Percentiles rank a stretch among this genome's conserved stretches.
phyloP scores from a whole-genome alignment of 2,888 invertebrate species.

The Taphrorychus bicolor region DNA sequence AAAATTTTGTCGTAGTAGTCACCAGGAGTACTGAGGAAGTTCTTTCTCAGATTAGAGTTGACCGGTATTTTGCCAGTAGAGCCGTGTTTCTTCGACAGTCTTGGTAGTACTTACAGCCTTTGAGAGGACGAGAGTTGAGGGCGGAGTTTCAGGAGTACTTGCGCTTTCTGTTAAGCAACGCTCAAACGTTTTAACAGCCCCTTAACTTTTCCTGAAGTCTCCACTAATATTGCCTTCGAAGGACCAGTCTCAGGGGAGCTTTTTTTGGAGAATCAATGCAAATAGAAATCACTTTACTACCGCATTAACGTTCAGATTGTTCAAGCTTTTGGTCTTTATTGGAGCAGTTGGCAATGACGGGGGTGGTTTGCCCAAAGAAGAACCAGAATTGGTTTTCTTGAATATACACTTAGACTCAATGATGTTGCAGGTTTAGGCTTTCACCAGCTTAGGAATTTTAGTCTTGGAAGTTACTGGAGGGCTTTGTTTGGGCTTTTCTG shows the following conservation, averaged over 20 bases:
- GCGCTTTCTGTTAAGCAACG: slow-evolving; percentile 46
- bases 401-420: slow-evolving; percentile 73
- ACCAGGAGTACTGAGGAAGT: slow-evolving; percentile 59
- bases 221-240: slow-evolving; percentile 5
- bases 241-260: neutral
- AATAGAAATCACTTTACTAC: slow-evolving; percentile 30
- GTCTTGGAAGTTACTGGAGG: slow-evolving; percentile 27
- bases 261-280: slow-evolving; percentile 9
- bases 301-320: slow-evolving; percentile 44
- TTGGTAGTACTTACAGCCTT: slow-evolving; percentile 53
- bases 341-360: slow-evolving; percentile 15
- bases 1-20: no score
- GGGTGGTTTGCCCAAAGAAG: neutral
- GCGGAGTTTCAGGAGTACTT: slow-evolving; percentile 1
- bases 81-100: slow-evolving; percentile 43
- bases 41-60: slow-evolving; percentile 52
- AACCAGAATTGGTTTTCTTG: slow-evolving; percentile 67
- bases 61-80: slow-evolving; percentile 55
- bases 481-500: neutral
- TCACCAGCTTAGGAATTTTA: slow-evolving; percentile 67
- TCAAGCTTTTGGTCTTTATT: slow-evolving; percentile 51
- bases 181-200: slow-evolving; percentile 53
- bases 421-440: slow-evolving; percentile 75
- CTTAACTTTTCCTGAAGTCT: slow-evolving; percentile 49
- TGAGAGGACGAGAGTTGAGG: slow-evolving; percentile 45